A percentile compares a stretch with the other conserved stretches of the same genome.
phyloP scores from a whole-genome alignment of 2,888 invertebrate species.

The Orgyia antiqua region DNA sequence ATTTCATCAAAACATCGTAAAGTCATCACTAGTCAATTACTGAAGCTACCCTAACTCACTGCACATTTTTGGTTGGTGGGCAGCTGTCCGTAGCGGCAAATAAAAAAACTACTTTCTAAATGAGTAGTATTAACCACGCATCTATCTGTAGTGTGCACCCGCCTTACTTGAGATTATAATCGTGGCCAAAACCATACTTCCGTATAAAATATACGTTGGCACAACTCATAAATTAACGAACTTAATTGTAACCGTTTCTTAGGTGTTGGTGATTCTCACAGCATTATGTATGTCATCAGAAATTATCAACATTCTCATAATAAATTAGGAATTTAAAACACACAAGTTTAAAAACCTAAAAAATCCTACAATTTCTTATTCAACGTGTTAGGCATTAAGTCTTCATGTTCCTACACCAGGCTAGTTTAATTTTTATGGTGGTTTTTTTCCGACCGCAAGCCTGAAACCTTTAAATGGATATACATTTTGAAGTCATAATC shows the following conservation, averaged over 20 bases:
- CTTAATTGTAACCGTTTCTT: conserved; percentile 18
- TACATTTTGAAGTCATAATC: no score
- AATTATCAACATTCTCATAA: neutral
- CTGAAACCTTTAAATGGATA: no score
- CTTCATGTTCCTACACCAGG: no score
- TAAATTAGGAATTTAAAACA: no score
- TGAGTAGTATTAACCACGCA: conserved; percentile 56
- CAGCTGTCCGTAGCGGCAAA: conserved; percentile 66
- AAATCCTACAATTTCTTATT: no score
- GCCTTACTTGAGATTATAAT: conserved; percentile 59
- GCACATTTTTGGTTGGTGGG: conserved; percentile 67
- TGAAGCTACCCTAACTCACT: conserved; percentile 53
- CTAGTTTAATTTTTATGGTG: no score
- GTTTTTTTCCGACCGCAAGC: no score
- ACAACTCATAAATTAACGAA: conserved; percentile 31
- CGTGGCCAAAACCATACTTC: conserved; percentile 48
- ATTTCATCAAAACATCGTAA: conserved; percentile 39
- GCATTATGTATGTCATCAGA: conserved; percentile 17
- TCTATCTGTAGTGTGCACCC: conserved; percentile 44
- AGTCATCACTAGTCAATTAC: conserved; percentile 61
- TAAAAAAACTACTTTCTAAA: conserved; percentile 73
- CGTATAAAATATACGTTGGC: conserved; percentile 50
- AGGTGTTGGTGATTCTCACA: conserved; percentile 7
- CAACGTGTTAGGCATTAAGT: no score
- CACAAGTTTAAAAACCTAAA: no score